These are phyloP conservation scores for Agrotis segetum DNA, from an alignment of 2,888 invertebrate species.

Conservation along the genomic window DNA sequence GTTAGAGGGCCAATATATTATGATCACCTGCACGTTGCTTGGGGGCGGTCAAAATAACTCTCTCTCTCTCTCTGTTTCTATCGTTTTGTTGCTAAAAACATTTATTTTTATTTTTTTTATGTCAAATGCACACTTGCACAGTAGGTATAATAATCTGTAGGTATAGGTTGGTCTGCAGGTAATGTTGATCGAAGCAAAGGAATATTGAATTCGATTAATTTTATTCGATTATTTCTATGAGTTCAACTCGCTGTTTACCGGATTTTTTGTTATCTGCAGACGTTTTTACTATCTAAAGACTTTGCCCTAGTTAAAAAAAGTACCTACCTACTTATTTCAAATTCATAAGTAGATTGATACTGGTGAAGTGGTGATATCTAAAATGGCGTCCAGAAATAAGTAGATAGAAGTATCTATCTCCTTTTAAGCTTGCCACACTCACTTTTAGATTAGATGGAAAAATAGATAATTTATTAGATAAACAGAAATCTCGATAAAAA, in stretches of 20 bases:
- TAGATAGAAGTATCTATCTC: not conserved
- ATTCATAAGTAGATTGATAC: not conserved
- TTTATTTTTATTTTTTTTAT: too few relatives aligned
- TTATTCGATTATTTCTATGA: not conserved
- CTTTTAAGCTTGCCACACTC: not conserved
- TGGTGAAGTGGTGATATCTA: constrained; percentile 1
- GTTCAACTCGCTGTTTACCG: not conserved
- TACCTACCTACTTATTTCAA: too few relatives aligned
- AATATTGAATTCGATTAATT: too few relatives aligned
- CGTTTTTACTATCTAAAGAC: not conserved
- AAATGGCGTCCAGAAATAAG: not conserved
- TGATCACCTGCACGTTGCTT: too few relatives aligned
- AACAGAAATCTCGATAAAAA: constrained; percentile 29
- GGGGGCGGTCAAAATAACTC: too few relatives aligned
- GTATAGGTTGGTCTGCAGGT: too few relatives aligned
- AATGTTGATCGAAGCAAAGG: too few relatives aligned
- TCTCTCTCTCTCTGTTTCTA: too few relatives aligned
- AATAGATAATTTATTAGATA: constrained; percentile 8
- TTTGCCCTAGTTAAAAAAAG: constrained; percentile 24
- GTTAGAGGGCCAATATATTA: too few relatives aligned
- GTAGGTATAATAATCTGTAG: too few relatives aligned
- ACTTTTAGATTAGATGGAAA: constrained; percentile 24
- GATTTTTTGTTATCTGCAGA: constrained; percentile 12
- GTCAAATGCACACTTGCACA: too few relatives aligned
- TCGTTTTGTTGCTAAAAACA: too few relatives aligned